Evolutionary conservation across 2,888 invertebrate species (phyloP).

Genomic region (Nasonovia ribisnigri): DNA sequence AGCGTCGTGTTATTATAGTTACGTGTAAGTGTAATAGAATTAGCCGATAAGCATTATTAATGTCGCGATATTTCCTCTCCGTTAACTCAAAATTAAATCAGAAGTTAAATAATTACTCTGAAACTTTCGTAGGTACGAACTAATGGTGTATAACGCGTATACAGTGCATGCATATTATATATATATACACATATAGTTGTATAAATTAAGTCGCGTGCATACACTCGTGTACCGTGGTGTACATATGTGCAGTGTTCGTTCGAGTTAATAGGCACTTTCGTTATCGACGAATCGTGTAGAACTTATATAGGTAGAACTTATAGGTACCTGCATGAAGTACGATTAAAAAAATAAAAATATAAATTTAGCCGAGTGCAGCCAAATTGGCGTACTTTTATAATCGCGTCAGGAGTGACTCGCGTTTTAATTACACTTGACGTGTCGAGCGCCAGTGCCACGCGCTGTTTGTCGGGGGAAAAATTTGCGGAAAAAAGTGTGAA

Average conservation of each 20-base stretch:
- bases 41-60: slow-evolving; percentile 15
- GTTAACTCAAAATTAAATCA: slow-evolving; percentile 35
- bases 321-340: not conserved
- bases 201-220: not conserved
- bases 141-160: not conserved
- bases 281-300: not conserved
- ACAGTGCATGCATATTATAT: too few species aligned
- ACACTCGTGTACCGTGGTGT: not conserved
- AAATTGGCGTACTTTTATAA: not conserved
- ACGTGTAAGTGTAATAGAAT: slow-evolving; percentile 17
- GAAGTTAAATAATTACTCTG: slow-evolving; percentile 44
- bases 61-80: slow-evolving; percentile 13
- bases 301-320: not conserved
- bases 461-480: not conserved
- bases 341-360: not conserved
- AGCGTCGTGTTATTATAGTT: not conserved
- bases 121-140: slow-evolving; percentile 37
- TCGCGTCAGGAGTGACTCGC: not conserved
- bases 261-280: not conserved
- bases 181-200: not conserved
- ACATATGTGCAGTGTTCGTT: not conserved
- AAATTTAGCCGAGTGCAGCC: not conserved
- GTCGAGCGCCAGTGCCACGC: not conserved
- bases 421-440: slow-evolving; percentile 14
- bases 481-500: not conserved